These are phyloP conservation scores for Hydractinia echinata DNA, from an alignment of 30 jellyfish, hydroid and myxozoan species.

Conservation along the genomic window DNA sequence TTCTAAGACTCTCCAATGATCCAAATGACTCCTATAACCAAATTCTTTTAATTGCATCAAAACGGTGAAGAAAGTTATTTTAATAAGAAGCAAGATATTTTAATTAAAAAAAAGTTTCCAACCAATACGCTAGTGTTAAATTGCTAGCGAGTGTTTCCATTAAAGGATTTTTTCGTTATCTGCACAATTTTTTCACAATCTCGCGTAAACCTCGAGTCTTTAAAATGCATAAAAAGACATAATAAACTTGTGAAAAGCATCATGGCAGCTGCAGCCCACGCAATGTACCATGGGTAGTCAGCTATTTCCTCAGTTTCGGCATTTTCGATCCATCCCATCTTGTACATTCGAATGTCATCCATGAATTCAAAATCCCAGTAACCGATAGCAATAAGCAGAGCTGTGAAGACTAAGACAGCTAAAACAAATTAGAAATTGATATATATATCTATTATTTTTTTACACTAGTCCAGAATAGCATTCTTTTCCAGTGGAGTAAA, in stretches of 20 bases:
- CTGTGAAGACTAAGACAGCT: background rate
- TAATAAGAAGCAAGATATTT: too few species aligned
- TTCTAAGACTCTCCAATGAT: too few species aligned
- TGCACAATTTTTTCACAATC: background rate
- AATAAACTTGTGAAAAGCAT: background rate
- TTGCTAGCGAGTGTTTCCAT: too few species aligned
- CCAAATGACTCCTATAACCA: too few species aligned
- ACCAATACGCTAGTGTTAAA: too few species aligned
- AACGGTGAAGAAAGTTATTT: too few species aligned
- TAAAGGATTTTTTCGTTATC: background rate
- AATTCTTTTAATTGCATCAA: too few species aligned
- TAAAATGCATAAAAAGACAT: conserved; percentile 11
- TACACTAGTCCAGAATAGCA: too few species aligned
- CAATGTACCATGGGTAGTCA: conserved; percentile 8
- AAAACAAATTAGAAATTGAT: background rate
- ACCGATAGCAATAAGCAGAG: conserved; percentile 6
- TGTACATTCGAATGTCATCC: conserved; percentile 13
- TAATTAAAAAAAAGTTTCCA: too few species aligned
- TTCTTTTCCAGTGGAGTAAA: too few species aligned
- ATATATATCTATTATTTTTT: background rate
- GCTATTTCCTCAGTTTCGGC: background rate
- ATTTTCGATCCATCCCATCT: conserved; percentile 20
- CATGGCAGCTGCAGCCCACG: conserved; percentile 13
- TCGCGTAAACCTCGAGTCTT: background rate
- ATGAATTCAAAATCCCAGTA: conserved; percentile 21